Base-by-base conservation (phyloP, 2,113 vertebrate species). In the Chelonoidis abingdonii region DNA sequence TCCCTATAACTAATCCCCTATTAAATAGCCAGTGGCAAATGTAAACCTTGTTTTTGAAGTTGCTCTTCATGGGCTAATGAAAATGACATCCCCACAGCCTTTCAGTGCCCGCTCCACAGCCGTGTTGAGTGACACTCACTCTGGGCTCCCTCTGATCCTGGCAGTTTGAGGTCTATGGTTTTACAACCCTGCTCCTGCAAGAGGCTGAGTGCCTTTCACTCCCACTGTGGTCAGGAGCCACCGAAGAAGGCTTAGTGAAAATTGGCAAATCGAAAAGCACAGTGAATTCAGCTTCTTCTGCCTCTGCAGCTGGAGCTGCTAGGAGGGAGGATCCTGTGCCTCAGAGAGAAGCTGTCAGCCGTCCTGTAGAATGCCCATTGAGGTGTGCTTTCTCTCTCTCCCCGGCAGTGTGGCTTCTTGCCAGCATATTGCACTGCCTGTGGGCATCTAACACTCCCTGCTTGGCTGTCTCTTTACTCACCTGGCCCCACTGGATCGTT, bases 381-480 rank as follows among this genome's bases (percentile, higher is more conserved):
- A 86, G 27, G 19, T 85, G 80, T 65, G 22, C 8, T 79, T 13
- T 84, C 24, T 84, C 83, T 86, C 16, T 0, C 35, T 13, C 19
- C 38, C 85, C 50, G 62, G 82, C 93, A 81, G 52, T 0, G 14
- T 93, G 96, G 95, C 95, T 95, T 83, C 94, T 80, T 47, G 89
- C 94, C 97, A 97, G 87, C 52, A 27, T 10, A 78, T 49, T 82
- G 80, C 95, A 38, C 88, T 84, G 92, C 96, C 95, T 92, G 87
- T 11, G 4, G 94, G 92, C 90, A 89, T 86, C 93, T 91, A 89
- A 27, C 93, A 47, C 81, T 93, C 94, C 93, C 27, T 94, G 92
- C 94, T 95, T 97, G 95, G 94, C 96, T 97, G 94, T 91, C 95
- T 97, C 93, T 96, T 93, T 86, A 76, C 94, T 97, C 93, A 98